A percentile compares a stretch with the other conserved stretches of the same genome.
These are phyloP conservation scores for Corythaeola cristata DNA, from an alignment of 2,113 vertebrate species.

Conservation along the genomic window DNA sequence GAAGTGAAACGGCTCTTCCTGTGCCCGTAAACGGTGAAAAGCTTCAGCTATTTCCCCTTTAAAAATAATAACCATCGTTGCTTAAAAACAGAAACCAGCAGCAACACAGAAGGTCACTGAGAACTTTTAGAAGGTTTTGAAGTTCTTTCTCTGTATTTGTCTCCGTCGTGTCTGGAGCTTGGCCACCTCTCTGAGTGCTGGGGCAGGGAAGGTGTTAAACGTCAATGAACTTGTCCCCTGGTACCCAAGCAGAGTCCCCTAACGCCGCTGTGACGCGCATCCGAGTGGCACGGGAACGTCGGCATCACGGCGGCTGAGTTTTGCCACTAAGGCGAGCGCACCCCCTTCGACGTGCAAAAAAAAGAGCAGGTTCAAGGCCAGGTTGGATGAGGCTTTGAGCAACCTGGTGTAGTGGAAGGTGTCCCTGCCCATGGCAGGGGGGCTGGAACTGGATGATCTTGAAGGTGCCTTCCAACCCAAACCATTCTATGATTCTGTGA, in stretches of 20 bases:
- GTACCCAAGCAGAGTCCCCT: neutral
- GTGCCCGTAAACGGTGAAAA: slow-evolving; percentile 50
- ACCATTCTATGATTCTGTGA: too few relatives aligned
- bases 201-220: neutral
- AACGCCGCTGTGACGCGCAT: fast-evolving
- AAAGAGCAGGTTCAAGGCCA: neutral
- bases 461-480: too few relatives aligned
- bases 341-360: neutral
- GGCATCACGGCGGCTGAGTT: neutral
- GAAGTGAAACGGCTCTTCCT: slow-evolving; percentile 64
- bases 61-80: slow-evolving; percentile 24
- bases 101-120: neutral
- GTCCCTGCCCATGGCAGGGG: too few relatives aligned
- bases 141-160: neutral
- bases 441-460: too few relatives aligned
- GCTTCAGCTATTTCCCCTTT: slow-evolving; percentile 53
- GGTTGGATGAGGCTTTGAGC: too few relatives aligned
- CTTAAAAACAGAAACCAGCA: slow-evolving; percentile 46
- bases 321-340: fast-evolving
- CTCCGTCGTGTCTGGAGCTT: neutral
- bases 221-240: neutral
- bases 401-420: too few relatives aligned
- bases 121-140: neutral
- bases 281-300: neutral
- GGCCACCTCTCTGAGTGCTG: neutral